Evolutionary conservation across 2,888 invertebrate genomes (phyloP).

Genomic region (Trichacis sp.): DNA sequence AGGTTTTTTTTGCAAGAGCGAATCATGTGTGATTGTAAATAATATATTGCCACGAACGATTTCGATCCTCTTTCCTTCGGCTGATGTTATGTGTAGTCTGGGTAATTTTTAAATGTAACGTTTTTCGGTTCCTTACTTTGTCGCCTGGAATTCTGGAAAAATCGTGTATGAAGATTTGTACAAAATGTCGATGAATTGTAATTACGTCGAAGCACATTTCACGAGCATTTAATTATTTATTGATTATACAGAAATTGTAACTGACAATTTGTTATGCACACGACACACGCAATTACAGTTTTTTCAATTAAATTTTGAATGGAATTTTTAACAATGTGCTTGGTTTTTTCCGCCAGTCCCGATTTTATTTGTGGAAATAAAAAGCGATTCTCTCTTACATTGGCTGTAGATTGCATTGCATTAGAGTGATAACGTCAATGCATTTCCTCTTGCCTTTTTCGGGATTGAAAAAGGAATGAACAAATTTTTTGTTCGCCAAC

Average conservation of each 20-base stretch:
- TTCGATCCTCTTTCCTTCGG: too few species aligned
- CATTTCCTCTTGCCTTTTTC: too few species aligned
- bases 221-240: too few species aligned
- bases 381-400: too few species aligned
- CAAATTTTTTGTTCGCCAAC: too few species aligned
- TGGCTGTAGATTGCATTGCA: too few species aligned
- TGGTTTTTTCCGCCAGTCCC: too few species aligned
- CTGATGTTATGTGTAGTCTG: not conserved
- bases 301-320: conserved; percentile 32
- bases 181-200: conserved; percentile 20
- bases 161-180: conserved; percentile 3
- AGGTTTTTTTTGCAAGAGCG: not conserved
- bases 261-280: conserved; percentile 33
- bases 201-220: conserved; percentile 33
- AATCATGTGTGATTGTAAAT: conserved; percentile 22
- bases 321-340: conserved; percentile 8
- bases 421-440: too few species aligned
- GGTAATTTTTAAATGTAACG: not conserved
- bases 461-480: too few species aligned
- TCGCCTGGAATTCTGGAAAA: not conserved
- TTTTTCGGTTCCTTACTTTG: not conserved
- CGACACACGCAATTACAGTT: conserved; percentile 25
- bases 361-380: too few species aligned
- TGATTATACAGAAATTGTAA: not conserved
- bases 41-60: too few species aligned